These are phyloP conservation scores for Temnothorax ravouxi DNA, from an alignment of 2,888 invertebrate genomes.

Conservation along the genomic window DNA sequence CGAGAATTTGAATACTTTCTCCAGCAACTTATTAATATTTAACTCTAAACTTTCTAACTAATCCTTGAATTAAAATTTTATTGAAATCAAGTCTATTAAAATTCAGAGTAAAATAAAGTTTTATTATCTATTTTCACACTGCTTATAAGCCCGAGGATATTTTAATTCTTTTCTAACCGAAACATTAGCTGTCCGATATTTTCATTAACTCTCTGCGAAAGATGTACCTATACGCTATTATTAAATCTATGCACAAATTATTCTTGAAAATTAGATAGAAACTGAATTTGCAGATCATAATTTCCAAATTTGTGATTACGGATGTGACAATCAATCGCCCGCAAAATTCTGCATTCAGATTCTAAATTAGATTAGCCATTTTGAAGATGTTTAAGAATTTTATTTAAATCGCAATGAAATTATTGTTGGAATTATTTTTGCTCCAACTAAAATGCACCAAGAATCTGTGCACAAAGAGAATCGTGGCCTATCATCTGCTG, in stretches of 20 bases:
- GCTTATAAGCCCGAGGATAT: conserved; percentile 7
- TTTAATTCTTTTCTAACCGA: conserved; percentile 3
- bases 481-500: background rate
- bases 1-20: background rate
- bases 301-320: background rate
- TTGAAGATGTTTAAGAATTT: background rate
- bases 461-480: conserved; percentile 3
- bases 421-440: background rate
- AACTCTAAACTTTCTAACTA: background rate
- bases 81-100: background rate
- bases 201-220: background rate
- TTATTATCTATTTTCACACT: background rate
- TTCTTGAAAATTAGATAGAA: background rate
- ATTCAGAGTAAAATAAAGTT: background rate
- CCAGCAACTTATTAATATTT: conserved; percentile 9
- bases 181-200: background rate
- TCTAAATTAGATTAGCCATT: background rate
- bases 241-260: background rate
- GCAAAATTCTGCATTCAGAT: background rate
- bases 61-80: background rate
- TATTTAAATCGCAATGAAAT: background rate
- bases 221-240: background rate
- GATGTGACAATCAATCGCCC: background rate
- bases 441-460: background rate
- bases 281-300: background rate